A percentile compares a stretch with the other conserved stretches of the same genome.
These are phyloP conservation scores for Pissodes strobi DNA, from an alignment of 1,140 invertebrate genomes.

Conservation along the genomic window DNA sequence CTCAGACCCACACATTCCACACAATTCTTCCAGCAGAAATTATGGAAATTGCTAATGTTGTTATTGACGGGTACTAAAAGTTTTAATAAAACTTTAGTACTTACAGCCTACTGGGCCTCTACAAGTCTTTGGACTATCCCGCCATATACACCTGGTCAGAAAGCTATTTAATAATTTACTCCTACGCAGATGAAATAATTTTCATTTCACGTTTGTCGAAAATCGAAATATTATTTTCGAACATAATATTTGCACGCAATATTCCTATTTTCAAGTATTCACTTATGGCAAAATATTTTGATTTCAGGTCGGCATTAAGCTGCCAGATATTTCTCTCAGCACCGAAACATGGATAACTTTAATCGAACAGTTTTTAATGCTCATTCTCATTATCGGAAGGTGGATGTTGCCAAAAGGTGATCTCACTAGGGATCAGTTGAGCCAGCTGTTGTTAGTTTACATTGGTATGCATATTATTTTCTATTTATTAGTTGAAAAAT, in stretches of 20 bases:
- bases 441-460: conserved; percentile 86
- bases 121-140: too few species aligned
- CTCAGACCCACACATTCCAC: too few species aligned
- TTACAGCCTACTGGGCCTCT: too few species aligned
- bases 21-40: too few species aligned
- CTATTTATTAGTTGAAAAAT: not conserved
- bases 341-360: conserved; percentile 82
- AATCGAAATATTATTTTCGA: too few species aligned
- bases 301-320: conserved; percentile 59
- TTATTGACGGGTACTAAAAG: too few species aligned
- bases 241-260: not conserved
- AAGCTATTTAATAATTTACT: too few species aligned
- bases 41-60: too few species aligned
- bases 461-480: conserved; percentile 60
- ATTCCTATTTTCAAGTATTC: not conserved
- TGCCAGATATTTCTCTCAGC: conserved; percentile 69
- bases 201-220: too few species aligned
- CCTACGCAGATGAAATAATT: too few species aligned
- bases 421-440: conserved; percentile 86
- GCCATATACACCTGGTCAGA: too few species aligned
- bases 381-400: conserved; percentile 83
- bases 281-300: not conserved
- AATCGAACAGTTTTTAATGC: conserved; percentile 87
- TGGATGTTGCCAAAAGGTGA: conserved; percentile 91
- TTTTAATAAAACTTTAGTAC: too few species aligned